Base-by-base conservation (phyloP, 2,888 invertebrate genomes). In the Heliconius ethilla region DNA sequence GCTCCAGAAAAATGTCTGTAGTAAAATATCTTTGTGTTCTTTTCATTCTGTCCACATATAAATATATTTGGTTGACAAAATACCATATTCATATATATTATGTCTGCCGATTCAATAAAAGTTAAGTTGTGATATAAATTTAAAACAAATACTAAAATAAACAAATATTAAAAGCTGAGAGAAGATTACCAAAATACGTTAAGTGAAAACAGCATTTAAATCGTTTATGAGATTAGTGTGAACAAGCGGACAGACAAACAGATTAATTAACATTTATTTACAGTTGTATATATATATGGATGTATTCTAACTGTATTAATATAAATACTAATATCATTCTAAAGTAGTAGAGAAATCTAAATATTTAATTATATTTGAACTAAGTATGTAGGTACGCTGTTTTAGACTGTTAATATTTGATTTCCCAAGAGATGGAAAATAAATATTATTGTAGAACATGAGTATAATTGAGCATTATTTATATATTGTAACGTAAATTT, bases 321-420 rank as follows among this genome's bases (percentile, higher is more conserved):
- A 27, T 33, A 5, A 25, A 45, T 10, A 27, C 10, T 29, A 45
- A 70, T 6, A 51, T 6, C 15, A 22, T 27, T 29, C 29, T 70
- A 69, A 15, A 51, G 51, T 5, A n/a, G n/a, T 62, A 37, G 33
- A 15, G 3, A 55, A 73, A 73, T 72, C 27, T 77, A 55, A 77
- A 77, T 72, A 62, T 66, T 29, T 73, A 67, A 67, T 67, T 67
- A 77, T 77, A 72, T 45, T 77, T 67, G 33, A 55, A 76, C 65
- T 72, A 29, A 29, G 29, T 29, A 40, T 33, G 25, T n/a, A n/a
- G n/a, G n/a, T 70, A 62, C 27, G 22, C 29, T 72, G 63, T 37
- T 22, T 77, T 77, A 27, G 27, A 59, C 45, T 29, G 25, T 51
- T 51, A 51, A n/a, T 72, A 55, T 59, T 72, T 59, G 55, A 22